Conservation (phyloP, 2,797 vertebrate genomes). For the Lycodopsis pacificus region DNA sequence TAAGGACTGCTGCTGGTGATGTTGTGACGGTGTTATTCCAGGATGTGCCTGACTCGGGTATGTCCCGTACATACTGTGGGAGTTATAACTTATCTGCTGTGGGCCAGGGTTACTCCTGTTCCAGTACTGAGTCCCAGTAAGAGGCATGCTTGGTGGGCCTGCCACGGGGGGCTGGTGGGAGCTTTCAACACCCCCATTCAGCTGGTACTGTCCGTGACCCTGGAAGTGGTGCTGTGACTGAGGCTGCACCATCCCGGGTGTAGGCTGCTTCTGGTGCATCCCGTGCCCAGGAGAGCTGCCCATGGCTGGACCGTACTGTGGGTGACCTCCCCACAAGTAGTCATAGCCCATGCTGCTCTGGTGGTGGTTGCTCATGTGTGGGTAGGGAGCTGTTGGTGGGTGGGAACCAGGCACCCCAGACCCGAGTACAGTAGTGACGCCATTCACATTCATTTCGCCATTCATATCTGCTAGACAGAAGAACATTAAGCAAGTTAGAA, state of each 20-base stretch:
- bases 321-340: conserved; percentile 92
- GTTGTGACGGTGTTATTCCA: conserved; percentile 82
- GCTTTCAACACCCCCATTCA: conserved; percentile 88
- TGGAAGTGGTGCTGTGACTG: conserved; percentile 89
- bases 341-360: conserved; percentile 89
- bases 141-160: conserved; percentile 85
- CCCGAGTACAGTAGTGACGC: conserved; percentile 96
- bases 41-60: conserved; percentile 86
- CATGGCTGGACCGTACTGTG: conserved; percentile 86
- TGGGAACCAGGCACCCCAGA: conserved; percentile 90
- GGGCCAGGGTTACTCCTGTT: conserved; percentile 86
- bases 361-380: conserved; percentile 87
- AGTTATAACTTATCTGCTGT: conserved; percentile 86
- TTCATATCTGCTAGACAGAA: conserved; percentile 89
- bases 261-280: conserved; percentile 90
- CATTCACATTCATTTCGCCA: conserved; percentile 98
- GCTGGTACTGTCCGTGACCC: conserved; percentile 88
- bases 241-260: conserved; percentile 80
- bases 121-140: conserved; percentile 89
- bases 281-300: conserved; percentile 78
- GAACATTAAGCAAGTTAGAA: conserved; percentile 1
- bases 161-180: conserved; percentile 84
- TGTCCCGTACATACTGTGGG: conserved; percentile 83
- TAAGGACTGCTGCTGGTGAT: conserved; percentile 82
- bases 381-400: conserved; percentile 85